Evolutionary conservation across 2,113 vertebrate species (phyloP), one percentile per base, ranked within the genome.

Genomic region (Argyrosomus japonicus): DNA sequence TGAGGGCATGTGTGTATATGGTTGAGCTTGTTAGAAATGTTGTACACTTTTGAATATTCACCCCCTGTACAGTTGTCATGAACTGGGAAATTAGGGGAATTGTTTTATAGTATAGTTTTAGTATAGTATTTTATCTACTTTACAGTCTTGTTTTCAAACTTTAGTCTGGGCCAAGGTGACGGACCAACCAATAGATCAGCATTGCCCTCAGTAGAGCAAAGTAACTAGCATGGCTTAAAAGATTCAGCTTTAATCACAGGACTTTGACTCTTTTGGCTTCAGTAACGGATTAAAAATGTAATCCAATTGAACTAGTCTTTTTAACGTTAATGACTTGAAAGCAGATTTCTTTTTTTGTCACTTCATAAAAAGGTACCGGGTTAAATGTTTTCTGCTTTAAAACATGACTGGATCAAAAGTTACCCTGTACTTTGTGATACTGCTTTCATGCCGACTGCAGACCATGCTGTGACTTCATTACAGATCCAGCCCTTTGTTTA

Each of bases 391-490:
- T 40, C 13, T 72, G 27, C 45, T 69, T 87, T 56, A 50, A 61
- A 75, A 84, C 75, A 58, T 32, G 47, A 19, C 51, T 50, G 53
- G 75, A 88, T 88, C 67, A 86, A 78, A 85, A 62, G 63, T 79
- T 58, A 32, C 17, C n/a, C 6, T 0, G 12, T 23, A 14, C 36
- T 61, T 15, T 78, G 36, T 62, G 79, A 64, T 65, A 18, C 23
- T 12, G 65, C 81, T 76, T 73, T 86, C 68, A 75, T 29, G 68
- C 75, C 61, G 17, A 68, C 77, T 62, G 64, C 65, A 68, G 83
- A 73, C 70, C 86, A 79, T 6, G 82, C 89, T 92, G 87, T 72
- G 88, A 85, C 89, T 90, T 82, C 75, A 88, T 85, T 81, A 85
- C 84, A 81, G 32, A 83, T 88, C 57, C 32, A n/a, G 63, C 63